phyloP scores from a whole-genome alignment of 2,113 vertebrate genomes.

The Rattus rattus region DNA sequence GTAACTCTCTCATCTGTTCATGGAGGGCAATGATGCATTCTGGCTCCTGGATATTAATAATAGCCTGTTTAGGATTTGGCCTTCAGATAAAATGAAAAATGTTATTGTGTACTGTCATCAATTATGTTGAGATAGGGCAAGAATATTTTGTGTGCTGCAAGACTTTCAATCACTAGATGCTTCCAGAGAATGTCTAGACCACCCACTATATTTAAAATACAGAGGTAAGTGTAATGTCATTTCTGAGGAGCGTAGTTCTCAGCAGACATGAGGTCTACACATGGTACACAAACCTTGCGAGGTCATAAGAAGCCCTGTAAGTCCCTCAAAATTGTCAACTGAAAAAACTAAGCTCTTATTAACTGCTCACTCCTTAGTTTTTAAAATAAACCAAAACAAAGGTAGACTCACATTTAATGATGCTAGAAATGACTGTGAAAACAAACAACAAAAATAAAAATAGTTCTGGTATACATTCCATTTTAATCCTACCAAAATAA shows the following conservation, averaged over 20 bases:
- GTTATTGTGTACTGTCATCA: background rate
- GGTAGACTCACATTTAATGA: slow-evolving; percentile 47
- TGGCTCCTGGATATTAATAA: background rate
- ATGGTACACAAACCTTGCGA: background rate
- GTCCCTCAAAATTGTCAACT: background rate
- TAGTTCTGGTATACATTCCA: background rate
- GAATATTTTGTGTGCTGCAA: background rate
- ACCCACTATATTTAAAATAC: background rate
- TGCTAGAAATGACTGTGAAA: background rate
- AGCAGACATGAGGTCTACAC: background rate
- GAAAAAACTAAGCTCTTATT: background rate
- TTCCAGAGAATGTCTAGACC: background rate
- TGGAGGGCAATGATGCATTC: background rate
- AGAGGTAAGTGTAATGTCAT: background rate
- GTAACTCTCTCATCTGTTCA: background rate
- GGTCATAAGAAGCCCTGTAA: background rate
- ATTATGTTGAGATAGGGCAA: background rate
- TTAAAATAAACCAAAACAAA: slow-evolving; percentile 57
- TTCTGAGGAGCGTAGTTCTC: background rate
- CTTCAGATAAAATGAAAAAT: slow-evolving; percentile 56
- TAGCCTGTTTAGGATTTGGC: background rate
- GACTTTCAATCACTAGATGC: background rate
- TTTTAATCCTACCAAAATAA: slow-evolving; percentile 8
- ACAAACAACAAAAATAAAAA: background rate
- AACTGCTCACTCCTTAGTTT: slow-evolving; percentile 8